Evolutionary conservation across 2,113 vertebrate genomes (phyloP).

Genomic region (Apistogramma diplotaenia): DNA sequence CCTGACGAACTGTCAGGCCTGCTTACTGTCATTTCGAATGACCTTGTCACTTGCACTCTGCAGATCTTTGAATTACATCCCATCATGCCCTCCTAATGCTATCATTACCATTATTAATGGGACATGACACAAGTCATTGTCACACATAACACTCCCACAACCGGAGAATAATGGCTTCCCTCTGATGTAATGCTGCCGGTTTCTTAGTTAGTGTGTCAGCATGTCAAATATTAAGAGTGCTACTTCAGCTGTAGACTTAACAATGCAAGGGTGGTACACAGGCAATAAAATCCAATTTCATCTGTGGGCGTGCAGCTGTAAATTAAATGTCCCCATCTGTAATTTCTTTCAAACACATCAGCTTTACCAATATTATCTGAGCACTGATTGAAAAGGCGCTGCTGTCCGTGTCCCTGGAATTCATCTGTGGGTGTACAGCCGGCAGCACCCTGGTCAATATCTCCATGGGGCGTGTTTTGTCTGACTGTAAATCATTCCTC

Average conservation of each 20-base stretch:
- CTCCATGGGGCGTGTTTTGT: conserved; percentile 1
- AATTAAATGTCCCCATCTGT: conserved; percentile 47
- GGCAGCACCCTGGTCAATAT: conserved; percentile 13
- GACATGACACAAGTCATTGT: conserved; percentile 71
- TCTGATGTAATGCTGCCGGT: conserved; percentile 45
- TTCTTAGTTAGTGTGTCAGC: conserved; percentile 48
- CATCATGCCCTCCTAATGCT: conserved; percentile 55
- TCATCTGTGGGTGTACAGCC: neutral
- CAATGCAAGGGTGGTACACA: conserved; percentile 1
- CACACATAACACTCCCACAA: conserved; percentile 57
- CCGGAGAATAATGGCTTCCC: conserved; percentile 53
- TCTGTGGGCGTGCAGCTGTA: conserved; percentile 29
- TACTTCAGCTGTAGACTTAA: conserved; percentile 10
- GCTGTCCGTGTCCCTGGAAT: conserved; percentile 32
- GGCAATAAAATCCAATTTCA: conserved; percentile 54
- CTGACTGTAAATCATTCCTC: conserved; percentile 39
- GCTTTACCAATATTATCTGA: conserved; percentile 45
- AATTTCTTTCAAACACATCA: conserved; percentile 44
- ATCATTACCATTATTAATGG: conserved; percentile 77
- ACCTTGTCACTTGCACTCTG: conserved; percentile 68
- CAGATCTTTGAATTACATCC: conserved; percentile 67
- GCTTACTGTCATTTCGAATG: conserved; percentile 57
- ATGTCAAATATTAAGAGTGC: conserved; percentile 43
- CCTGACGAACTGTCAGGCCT: conserved; percentile 41
- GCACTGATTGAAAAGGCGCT: conserved; percentile 54